Base-by-base conservation (phyloP, 2,797 vertebrate genomes). In the Tolypeutes matacus region DNA sequence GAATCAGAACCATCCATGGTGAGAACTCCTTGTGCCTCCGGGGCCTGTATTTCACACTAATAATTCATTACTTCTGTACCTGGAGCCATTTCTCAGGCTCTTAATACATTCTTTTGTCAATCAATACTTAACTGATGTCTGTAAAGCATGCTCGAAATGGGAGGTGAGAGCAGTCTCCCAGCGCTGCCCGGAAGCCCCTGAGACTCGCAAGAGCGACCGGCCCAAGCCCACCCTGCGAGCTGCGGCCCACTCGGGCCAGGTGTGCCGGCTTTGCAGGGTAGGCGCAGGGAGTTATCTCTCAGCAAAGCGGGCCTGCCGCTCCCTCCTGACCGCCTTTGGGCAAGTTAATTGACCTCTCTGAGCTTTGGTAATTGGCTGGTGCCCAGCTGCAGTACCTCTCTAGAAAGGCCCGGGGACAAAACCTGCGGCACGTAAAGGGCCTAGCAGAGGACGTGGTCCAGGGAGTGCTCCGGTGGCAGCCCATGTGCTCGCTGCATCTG, bases 251-350 rank as follows among this genome's bases (percentile, higher is more conserved):
- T 6, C 5, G 10, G 31, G 3, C 49, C 7, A 0, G 46, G 0
- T 42, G 0, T 0, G 70, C 36, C 2, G 34, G 34, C 1, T 1
- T 13, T 0, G 10, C 1, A 2, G 25, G 0, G 2, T 29, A 39
- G 13, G 17, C 0, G 39, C 29, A 0, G 1, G 0, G 27, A 39
- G 5, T 2, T 2, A 4, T 20, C 58, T 58, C 0, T 2, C 6
- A 0, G 8, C 7, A 13, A 31, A 14, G 46, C 11, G 39, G 39
- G 39, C 2, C 70, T 34, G 25, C 31, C 10, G 3, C 29, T 23
- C 9, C 1, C 10, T 5, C 7, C 14, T 0, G 8, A 17, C 15
- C 0, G 4, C 31, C 56, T 15, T 7, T 36, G 1, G 25, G 20
- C 25, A 1, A 64, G 34, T 2, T 6, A 64, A 1, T 0, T 1